Evolutionary conservation across 2,797 vertebrate species (phyloP).

Genomic region (Gallirallus australis): DNA sequence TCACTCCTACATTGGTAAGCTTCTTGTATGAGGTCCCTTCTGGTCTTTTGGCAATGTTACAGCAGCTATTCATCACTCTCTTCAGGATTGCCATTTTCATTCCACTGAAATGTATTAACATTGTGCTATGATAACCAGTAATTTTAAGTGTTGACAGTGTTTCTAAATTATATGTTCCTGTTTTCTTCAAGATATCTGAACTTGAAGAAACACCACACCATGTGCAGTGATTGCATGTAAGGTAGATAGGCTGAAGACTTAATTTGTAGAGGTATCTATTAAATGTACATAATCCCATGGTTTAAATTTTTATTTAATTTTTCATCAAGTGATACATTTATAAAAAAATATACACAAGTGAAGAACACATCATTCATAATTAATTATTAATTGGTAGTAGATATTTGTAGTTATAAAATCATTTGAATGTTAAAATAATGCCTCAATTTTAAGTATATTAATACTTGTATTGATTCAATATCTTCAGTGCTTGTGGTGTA

Average conservation of each 20-base stretch:
- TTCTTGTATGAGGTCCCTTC: constrained; percentile 34
- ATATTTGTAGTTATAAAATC: background rate
- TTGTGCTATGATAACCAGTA: background rate
- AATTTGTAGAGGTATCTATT: background rate
- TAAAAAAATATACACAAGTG: background rate
- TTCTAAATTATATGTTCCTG: constrained; percentile 38
- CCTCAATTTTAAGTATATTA: background rate
- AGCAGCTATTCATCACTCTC: constrained; percentile 31
- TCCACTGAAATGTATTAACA: constrained; percentile 14
- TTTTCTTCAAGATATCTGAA: background rate
- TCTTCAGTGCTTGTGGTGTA: background rate
- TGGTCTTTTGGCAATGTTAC: constrained; percentile 55
- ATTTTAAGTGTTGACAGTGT: constrained; percentile 32
- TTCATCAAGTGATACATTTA: background rate
- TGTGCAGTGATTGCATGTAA: background rate
- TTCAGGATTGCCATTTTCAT: constrained; percentile 42
- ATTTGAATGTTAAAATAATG: background rate
- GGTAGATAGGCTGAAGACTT: background rate
- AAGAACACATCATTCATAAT: background rate
- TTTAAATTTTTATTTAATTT: background rate
- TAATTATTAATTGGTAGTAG: background rate
- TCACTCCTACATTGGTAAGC: constrained; percentile 39
- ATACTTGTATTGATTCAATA: background rate
- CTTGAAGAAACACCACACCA: background rate
- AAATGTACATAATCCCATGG: background rate